phyloP scores from a whole-genome alignment of 2,888 invertebrate species.

The Linnaemya vulpina region DNA sequence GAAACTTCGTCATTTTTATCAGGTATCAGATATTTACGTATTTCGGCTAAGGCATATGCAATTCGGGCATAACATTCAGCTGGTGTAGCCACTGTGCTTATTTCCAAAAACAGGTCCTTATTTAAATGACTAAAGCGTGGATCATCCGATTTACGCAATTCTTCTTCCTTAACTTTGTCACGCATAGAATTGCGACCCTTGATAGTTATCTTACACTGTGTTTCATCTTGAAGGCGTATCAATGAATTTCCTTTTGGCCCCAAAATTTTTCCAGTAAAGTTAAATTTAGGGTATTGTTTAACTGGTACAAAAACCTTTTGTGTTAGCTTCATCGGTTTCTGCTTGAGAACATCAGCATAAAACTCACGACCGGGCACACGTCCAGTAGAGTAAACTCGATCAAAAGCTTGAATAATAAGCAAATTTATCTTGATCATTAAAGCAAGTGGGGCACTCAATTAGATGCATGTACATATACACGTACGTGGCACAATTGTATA shows the following conservation, averaged over 20 bases:
- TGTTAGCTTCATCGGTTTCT: slow-evolving; percentile 81
- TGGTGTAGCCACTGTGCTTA: slow-evolving; percentile 92
- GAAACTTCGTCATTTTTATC: slow-evolving; percentile 89
- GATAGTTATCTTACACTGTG: slow-evolving; percentile 97
- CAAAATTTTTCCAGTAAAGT: slow-evolving; percentile 96
- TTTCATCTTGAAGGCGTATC: slow-evolving; percentile 95
- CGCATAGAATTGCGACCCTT: slow-evolving; percentile 96
- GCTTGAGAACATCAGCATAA: slow-evolving; percentile 90
- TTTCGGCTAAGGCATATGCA: slow-evolving; percentile 91
- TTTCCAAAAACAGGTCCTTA: slow-evolving; percentile 94
- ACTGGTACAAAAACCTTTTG: slow-evolving; percentile 82
- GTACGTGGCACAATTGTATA: too few relatives aligned
- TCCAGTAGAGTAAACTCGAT: slow-evolving; percentile 88
- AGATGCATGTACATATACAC: neutral
- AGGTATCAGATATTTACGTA: slow-evolving; percentile 85
- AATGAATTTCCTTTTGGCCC: slow-evolving; percentile 97
- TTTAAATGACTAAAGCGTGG: slow-evolving; percentile 94
- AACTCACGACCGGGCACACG: slow-evolving; percentile 87
- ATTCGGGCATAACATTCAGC: slow-evolving; percentile 93
- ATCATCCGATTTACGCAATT: slow-evolving; percentile 90
- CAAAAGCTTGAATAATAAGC: slow-evolving; percentile 87
- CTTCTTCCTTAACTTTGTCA: slow-evolving; percentile 92
- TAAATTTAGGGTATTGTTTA: slow-evolving; percentile 87
- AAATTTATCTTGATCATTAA: slow-evolving; percentile 68
- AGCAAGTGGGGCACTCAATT: neutral